These are phyloP conservation scores for Condylura cristata DNA, from an alignment of 2,113 vertebrate genomes.

Conservation along the genomic window DNA sequence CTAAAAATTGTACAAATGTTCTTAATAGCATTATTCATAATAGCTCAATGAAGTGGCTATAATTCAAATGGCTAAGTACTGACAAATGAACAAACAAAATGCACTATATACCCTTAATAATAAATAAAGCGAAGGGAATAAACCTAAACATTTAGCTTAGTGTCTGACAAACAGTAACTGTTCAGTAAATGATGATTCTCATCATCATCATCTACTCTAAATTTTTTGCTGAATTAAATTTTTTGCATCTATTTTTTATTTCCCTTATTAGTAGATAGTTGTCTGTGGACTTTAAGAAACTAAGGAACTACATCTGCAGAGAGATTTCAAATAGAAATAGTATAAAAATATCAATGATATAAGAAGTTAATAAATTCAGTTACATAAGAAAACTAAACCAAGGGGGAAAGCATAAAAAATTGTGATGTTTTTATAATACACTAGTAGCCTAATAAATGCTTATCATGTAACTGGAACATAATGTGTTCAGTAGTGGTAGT, in stretches of 20 bases:
- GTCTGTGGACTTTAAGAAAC: not conserved
- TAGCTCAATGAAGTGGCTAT: too few species aligned
- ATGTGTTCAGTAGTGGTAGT: not conserved
- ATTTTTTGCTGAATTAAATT: not conserved
- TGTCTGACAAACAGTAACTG: not conserved
- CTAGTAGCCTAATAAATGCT: not conserved
- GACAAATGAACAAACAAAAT: too few species aligned
- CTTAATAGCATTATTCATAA: too few species aligned
- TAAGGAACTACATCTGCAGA: too few species aligned
- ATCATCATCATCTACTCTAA: not conserved
- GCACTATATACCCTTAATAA: too few species aligned
- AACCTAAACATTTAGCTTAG: not conserved
- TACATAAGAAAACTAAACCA: not conserved
- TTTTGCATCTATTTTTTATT: slow-evolving; percentile 20
- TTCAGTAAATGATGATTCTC: not conserved
- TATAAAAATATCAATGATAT: too few species aligned
- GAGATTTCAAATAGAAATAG: too few species aligned
- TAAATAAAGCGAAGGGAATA: too few species aligned
- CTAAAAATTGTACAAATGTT: too few species aligned
- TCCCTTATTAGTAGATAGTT: not conserved
- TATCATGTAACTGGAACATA: not conserved
- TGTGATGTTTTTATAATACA: not conserved
- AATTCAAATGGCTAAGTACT: too few species aligned
- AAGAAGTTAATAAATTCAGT: too few species aligned
- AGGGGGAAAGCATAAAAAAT: too few species aligned